Evolutionary conservation across 2,797 vertebrate species (phyloP), one percentile per base, ranked within the genome.

Genomic region (Takifugu ocellatus): DNA sequence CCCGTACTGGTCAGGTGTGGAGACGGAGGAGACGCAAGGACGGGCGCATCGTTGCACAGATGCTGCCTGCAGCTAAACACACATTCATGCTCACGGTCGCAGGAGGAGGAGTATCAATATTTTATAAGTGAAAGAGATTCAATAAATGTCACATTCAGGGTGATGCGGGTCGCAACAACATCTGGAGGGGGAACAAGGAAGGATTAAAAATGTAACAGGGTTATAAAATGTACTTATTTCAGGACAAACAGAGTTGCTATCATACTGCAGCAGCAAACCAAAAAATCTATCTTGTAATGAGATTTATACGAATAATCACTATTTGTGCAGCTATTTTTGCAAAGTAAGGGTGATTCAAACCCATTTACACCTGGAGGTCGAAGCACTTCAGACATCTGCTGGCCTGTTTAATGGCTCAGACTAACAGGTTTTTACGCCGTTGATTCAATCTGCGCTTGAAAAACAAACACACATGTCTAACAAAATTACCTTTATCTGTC

Each of bases 271-370:
- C 8, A 33, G 31, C 31, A 10, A 21, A 33, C 31, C 31, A 33
- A 29, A 29, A 33, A 33, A 21, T 21, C 21, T 21, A 21, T 21
- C 21, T 21, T 14, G 36, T 39, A 39, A 39, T 39, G 2, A 39
- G 11, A 39, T 39, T 39, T 39, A 14, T 39, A 39, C 14, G 36
- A 14, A 39, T 39, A 39, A 39, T 14, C 36, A 39, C 36, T 14
- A 10, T 11, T 39, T 39, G 36, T 12, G 14, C 36, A 39, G 12
- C 36, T 39, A 39, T 39, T 39, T 39, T 10, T 39, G n/a, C 27
- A 51, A 59, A 59, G 49, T 17, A 12, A 48, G 69, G 53, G 59
- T 54, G 49, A 21, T 52, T 70, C 17, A 71, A 57, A 62, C 65
- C 9, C 60, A 62, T 57, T 60, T 33, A 45, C 59, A 68, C 52